Conservation (phyloP, 2,797 vertebrate species). For the Rhinatrema bivittatum region DNA sequence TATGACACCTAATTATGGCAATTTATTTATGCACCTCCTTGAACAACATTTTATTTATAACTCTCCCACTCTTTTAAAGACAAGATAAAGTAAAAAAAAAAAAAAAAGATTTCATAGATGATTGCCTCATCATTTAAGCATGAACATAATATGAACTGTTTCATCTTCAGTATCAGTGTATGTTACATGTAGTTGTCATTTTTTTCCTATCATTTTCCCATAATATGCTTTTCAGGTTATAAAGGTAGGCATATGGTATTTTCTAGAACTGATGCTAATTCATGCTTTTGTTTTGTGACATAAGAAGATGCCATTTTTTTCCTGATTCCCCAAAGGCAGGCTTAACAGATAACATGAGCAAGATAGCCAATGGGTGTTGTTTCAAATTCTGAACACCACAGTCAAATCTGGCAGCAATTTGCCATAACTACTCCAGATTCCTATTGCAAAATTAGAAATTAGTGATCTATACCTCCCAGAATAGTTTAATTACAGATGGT, state of each 20-base stretch:
- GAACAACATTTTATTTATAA: constrained; percentile 55
- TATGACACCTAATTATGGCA: constrained; percentile 54
- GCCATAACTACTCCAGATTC: no score
- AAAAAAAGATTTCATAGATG: constrained; percentile 17
- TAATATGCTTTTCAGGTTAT: background rate
- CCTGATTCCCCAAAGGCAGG: no score
- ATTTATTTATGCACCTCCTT: constrained; percentile 55
- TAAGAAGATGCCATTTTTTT: no score
- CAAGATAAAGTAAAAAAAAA: constrained; percentile 26
- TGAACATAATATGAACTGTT: constrained; percentile 16
- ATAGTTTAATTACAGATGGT: no score
- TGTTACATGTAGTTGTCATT: background rate
- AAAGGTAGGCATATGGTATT: background rate
- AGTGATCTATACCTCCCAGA: no score
- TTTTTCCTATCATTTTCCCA: background rate
- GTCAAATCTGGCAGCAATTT: no score
- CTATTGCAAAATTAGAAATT: no score
- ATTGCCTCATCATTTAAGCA: constrained; percentile 19
- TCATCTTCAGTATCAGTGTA: constrained; percentile 9
- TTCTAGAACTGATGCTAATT: background rate
- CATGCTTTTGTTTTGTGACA: background rate
- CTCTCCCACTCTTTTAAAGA: constrained; percentile 35
- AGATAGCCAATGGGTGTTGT: no score
- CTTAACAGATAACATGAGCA: no score
- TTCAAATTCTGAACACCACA: no score